Evolutionary conservation across 2,113 vertebrate species (phyloP).

Genomic region (Pterocles gutturalis): DNA sequence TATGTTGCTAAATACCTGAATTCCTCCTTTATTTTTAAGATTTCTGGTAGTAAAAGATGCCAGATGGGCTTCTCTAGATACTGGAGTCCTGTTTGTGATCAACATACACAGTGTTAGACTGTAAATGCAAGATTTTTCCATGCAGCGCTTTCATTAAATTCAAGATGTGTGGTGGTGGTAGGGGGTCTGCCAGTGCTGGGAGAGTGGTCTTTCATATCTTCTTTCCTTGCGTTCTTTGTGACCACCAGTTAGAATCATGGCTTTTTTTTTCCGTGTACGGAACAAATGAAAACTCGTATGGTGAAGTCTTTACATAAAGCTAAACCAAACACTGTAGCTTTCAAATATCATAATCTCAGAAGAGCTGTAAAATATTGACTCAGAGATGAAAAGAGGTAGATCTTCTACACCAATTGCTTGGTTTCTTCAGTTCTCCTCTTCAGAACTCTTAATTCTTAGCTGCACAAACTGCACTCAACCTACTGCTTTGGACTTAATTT

Average conservation of each 20-base stretch:
- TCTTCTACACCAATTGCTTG: not conserved
- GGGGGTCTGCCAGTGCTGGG: not conserved
- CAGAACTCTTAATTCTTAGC: not conserved
- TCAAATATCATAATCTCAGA: not conserved
- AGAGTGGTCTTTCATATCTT: not conserved
- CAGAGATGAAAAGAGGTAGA: not conserved
- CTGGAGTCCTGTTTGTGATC: not conserved
- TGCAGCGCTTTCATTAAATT: not conserved
- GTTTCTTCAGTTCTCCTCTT: not conserved
- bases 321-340: not conserved
- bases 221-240: not conserved
- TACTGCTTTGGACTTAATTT: conserved; percentile 55
- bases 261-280: not conserved
- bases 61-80: not conserved
- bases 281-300: not conserved
- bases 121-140: not conserved
- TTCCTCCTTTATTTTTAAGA: not conserved
- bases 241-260: not conserved
- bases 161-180: not conserved
- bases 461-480: conserved; percentile 39
- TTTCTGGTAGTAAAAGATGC: not conserved
- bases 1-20: not conserved
- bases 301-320: not conserved
- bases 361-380: not conserved
- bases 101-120: not conserved